Evolutionary conservation across 2,113 vertebrate genomes (phyloP).

Genomic region (Maccullochella peelii): DNA sequence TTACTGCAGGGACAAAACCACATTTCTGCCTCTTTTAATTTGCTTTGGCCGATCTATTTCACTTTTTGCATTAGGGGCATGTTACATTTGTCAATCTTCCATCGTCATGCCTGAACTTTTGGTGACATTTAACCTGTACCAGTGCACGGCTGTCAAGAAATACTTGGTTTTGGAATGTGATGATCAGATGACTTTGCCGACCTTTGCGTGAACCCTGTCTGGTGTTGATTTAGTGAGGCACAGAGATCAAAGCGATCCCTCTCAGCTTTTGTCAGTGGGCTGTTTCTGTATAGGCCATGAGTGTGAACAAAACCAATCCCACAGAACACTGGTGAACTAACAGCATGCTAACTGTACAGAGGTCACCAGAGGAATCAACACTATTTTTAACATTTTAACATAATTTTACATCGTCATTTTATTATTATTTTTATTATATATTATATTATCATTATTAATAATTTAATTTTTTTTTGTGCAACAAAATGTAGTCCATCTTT

Average conservation of each 20-base stretch:
- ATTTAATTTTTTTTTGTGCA: too few species aligned
- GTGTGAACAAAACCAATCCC: conserved; percentile 70
- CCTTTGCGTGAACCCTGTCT: conserved; percentile 84
- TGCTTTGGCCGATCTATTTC: not conserved
- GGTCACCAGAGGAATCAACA: conserved; percentile 36
- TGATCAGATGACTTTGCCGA: conserved; percentile 83
- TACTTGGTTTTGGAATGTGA: conserved; percentile 80
- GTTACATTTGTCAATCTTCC: conserved; percentile 64
- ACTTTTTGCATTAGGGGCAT: conserved; percentile 11
- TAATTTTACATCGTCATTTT: not conserved
- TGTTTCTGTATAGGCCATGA: conserved; percentile 46
- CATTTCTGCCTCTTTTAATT: conserved; percentile 9
- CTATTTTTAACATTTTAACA: not conserved
- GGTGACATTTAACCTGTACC: conserved; percentile 78
- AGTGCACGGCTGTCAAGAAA: conserved; percentile 75
- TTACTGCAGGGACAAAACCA: conserved; percentile 12
- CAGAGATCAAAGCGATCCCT: conserved; percentile 80
- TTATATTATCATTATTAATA: too few species aligned
- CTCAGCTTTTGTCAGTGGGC: conserved; percentile 69
- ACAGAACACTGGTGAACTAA: conserved; percentile 30
- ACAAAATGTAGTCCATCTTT: conserved; percentile 40
- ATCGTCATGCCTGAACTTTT: conserved; percentile 70
- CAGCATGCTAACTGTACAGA: conserved; percentile 48
- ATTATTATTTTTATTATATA: not conserved
- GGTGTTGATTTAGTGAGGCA: conserved; percentile 85